Conservation (phyloP, 92 coral and sea anemone species). For the Porites divaricata region DNA sequence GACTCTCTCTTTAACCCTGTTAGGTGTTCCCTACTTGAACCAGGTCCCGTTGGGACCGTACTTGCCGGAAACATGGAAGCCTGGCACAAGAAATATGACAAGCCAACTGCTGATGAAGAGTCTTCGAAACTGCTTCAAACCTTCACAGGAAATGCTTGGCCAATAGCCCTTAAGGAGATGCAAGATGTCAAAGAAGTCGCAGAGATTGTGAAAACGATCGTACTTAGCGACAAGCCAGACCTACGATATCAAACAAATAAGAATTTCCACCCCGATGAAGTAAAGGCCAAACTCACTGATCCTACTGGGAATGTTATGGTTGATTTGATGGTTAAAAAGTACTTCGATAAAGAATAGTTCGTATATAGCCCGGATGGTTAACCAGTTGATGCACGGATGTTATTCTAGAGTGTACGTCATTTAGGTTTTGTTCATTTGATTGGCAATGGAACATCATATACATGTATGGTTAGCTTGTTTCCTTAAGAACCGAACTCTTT, state of each 20-base stretch:
- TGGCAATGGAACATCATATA: slow-evolving; percentile 3
- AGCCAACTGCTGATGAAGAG: background rate
- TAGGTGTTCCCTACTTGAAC: background rate
- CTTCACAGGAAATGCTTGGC: background rate
- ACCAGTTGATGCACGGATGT: slow-evolving; percentile 1
- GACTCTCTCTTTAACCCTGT: background rate
- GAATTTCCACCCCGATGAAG: slow-evolving; percentile 38
- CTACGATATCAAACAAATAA: slow-evolving; percentile 72
- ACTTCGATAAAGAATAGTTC: slow-evolving; percentile 8
- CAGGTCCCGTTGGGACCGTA: background rate
- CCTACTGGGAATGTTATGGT: slow-evolving; percentile 45
- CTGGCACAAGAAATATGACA: slow-evolving; percentile 5
- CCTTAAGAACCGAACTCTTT: slow-evolving; percentile 3
- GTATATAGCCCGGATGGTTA: background rate
- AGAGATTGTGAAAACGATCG: slow-evolving; percentile 58
- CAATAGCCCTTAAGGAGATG: background rate
- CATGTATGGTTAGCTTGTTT: background rate
- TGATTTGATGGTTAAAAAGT: slow-evolving; percentile 18
- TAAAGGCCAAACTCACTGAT: slow-evolving; percentile 48
- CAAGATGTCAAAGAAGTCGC: slow-evolving; percentile 43
- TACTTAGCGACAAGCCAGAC: slow-evolving; percentile 65
- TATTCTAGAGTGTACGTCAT: background rate
- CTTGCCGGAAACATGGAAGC: background rate
- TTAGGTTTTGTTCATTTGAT: background rate
- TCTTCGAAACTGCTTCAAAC: background rate